Evolutionary conservation across 1,140 invertebrate genomes (phyloP), one percentile per base, ranked within the genome.

Genomic region (Drosophila obscura): DNA sequence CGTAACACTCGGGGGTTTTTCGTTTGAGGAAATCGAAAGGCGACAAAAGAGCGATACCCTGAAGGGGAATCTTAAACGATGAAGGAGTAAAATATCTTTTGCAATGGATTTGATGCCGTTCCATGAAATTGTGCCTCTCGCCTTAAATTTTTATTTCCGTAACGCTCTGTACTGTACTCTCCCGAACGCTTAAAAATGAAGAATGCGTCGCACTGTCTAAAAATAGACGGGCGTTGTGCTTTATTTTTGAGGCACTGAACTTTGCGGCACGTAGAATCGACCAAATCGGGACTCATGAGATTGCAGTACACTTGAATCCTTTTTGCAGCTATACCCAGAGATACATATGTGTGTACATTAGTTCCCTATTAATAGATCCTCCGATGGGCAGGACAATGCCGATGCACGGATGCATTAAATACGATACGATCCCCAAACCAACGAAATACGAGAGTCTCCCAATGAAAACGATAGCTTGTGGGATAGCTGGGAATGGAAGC

Each of bases 1-100:
- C 66, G 66, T 69, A 69, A 69, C 65, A 69, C 65, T 50, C 44
- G 65, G 8, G 8, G n/a, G 19, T 11, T 1, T 69, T 57, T 28
- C 51, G 45, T 58, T 69, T n/a, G 64, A 50, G 63, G 66, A 69
- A 69, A 68, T 68, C 66, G 64, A 68, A 69, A 68, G 50, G 66
- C 49, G 66, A 65, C 19, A 19, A 19, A 19, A 19, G 19, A 19
- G 19, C 19, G 19, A 19, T 22, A 31, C 55, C 61, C 15, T 22
- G n/a, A 4, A 52, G 41, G 31, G 65, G 39, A 19, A 19, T 26
- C 44, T 11, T 9, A 55, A 64, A 28, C 39, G 6, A 6, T 5
- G 1, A 7, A 26, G 26, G 6, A 31, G 6, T 6, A 31, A 31
- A 31, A 31, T 31, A 9, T 35, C 31, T 7, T 11, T 9, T 35